A percentile compares a stretch with the other conserved stretches of the same genome.
Conservation (phyloP, 2,797 vertebrate species). For the Notoglanidium macrostoma region DNA sequence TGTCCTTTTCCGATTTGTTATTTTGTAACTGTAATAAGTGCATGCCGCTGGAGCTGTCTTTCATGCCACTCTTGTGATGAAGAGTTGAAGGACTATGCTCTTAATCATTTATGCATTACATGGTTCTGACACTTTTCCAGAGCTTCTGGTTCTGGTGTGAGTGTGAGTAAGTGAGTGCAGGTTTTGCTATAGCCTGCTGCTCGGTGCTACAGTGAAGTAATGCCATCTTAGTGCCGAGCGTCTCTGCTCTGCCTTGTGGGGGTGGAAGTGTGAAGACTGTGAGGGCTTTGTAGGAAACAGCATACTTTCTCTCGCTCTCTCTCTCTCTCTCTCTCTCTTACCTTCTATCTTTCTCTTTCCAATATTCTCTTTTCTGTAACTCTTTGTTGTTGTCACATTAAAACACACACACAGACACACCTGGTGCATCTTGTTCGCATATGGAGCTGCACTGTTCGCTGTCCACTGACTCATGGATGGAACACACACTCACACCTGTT, state of each 20-base stretch:
- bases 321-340: not conserved
- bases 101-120: not conserved
- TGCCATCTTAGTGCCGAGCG: conserved; percentile 36
- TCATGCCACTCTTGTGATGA: not conserved
- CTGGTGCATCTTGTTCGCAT: conserved; percentile 42
- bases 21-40: not conserved
- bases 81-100: not conserved
- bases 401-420: conserved; percentile 26
- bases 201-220: conserved; percentile 42
- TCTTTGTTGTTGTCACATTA: not conserved
- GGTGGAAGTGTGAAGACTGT: conserved; percentile 59
- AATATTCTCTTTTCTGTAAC: conserved; percentile 2
- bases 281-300: conserved; percentile 50
- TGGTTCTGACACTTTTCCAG: not conserved
- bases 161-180: conserved; percentile 18
- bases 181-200: conserved; percentile 35
- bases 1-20: not conserved
- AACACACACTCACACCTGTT: conserved; percentile 44
- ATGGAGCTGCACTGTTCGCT: conserved; percentile 38
- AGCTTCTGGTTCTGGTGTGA: conserved; percentile 17
- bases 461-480: conserved; percentile 52
- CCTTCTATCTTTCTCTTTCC: not conserved
- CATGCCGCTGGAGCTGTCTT: not conserved
- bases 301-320: conserved; percentile 28
- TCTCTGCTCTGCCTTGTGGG: conserved; percentile 54